A percentile compares a stretch with the other conserved stretches of the same genome.
Evolutionary conservation across 2,888 invertebrate species (phyloP).

Genomic region (Balanococcus diminutus): DNA sequence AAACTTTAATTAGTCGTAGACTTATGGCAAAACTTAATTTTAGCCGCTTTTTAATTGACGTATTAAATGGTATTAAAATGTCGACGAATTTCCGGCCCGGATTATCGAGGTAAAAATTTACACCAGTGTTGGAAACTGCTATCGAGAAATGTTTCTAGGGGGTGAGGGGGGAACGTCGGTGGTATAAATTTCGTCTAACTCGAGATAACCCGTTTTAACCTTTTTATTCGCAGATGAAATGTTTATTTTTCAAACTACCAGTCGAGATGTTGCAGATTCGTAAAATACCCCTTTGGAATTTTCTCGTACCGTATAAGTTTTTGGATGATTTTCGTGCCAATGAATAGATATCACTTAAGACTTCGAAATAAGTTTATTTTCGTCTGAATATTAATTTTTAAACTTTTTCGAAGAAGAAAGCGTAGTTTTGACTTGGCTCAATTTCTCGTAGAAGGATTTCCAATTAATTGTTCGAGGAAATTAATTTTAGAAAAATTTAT

Average conservation of each 20-base stretch:
- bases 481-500: too few relatives aligned
- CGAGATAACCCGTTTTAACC: neutral
- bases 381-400: neutral
- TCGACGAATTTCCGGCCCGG: neutral
- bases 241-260: neutral
- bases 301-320: neutral
- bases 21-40: neutral
- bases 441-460: neutral
- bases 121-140: neutral
- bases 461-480: neutral
- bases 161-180: neutral
- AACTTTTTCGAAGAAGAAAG: neutral
- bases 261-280: neutral
- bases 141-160: neutral
- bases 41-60: conserved; percentile 14
- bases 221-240: conserved; percentile 4
- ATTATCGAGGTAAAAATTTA: neutral
- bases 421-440: neutral
- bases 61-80: conserved; percentile 27
- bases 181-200: neutral
- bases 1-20: conserved; percentile 10
- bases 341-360: neutral
- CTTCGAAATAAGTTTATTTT: neutral
- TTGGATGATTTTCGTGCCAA: neutral
- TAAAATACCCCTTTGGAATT: neutral